Conservation (phyloP, 2,797 vertebrate genomes). For the Artibeus jamaicensis region DNA sequence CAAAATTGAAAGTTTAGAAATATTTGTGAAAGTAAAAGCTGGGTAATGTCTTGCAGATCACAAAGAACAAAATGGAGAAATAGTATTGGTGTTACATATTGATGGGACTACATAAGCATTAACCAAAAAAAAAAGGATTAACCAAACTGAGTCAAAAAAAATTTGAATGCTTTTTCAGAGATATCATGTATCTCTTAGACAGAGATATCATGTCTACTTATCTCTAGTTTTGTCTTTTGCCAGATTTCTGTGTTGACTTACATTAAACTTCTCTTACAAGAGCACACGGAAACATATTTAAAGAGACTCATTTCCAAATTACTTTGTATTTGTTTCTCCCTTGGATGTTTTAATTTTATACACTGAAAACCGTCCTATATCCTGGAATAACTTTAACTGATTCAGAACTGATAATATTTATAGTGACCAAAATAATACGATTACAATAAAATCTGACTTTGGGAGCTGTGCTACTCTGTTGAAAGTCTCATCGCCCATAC, state of each 20-base stretch:
- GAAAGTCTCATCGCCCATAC: neutral
- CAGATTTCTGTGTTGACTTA: neutral
- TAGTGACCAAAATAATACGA: neutral
- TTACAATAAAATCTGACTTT: neutral
- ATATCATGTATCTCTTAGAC: no score
- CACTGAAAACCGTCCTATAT: neutral
- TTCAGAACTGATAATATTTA: neutral
- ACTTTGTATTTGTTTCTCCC: neutral
- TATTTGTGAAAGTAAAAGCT: neutral
- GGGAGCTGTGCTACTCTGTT: neutral
- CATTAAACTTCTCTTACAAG: neutral
- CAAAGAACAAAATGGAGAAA: neutral
- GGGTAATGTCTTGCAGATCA: neutral
- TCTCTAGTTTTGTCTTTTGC: neutral
- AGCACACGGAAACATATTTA: neutral
- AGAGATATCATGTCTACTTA: neutral
- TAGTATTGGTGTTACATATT: neutral
- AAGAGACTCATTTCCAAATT: neutral
- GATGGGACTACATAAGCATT: neutral
- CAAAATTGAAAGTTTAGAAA: neutral
- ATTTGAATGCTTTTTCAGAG: neutral
- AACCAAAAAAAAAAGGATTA: neutral
- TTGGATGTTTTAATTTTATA: slow-evolving; percentile 15
- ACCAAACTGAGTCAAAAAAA: neutral
- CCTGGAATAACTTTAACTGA: neutral